Base-by-base conservation (phyloP, 2,888 invertebrate species). In the Xanthia icteritia region DNA sequence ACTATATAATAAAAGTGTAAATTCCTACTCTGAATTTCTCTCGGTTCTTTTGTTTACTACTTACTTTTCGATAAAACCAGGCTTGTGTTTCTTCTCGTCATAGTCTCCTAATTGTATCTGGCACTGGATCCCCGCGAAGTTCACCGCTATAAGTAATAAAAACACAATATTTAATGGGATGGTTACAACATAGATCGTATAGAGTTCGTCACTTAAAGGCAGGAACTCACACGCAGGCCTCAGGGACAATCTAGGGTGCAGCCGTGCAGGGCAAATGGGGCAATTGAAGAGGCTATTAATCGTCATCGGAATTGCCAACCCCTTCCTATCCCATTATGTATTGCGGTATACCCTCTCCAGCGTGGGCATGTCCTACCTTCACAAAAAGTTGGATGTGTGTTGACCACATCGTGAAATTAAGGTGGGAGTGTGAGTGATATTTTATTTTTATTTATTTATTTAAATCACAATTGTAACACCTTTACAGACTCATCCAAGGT, bases 61-160 rank as follows among this genome's bases (percentile, higher is more conserved):
- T 92, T 87, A 95, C 95, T 94, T 94, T 68, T 99, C 99, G 86
- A 99, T 97, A 92, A 99, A 99, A 74, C 99, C 99, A 1, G 98
- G 97, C 89, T 98, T 99, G 94, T 99, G 99, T 93, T 99, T 99
- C 58, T 97, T 97, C 91, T 99, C 99, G 79, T 98, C 98, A 93
- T 98, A 98, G 92, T 99, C 99, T 2, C 99, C 99, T 94, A 99
- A 99, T 95, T 99, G 99, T 84, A 99, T 98, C 94, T 99, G 99
- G 91, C 99, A 99, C 95, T 99, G 99, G 88, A 99, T 98, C 3
- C 99, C 99, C 74, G 99, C 99, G 93, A 99, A 99, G 94, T 98
- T 98, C 89, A 98, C 98, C 69, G 98, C 98, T 97, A 84, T 17
- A 92, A 86, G 1, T 13, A 68, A 58, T 20, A 13, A 66, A 31